Conservation (phyloP, 2,888 invertebrate species). For the Tetragnatha montana region DNA sequence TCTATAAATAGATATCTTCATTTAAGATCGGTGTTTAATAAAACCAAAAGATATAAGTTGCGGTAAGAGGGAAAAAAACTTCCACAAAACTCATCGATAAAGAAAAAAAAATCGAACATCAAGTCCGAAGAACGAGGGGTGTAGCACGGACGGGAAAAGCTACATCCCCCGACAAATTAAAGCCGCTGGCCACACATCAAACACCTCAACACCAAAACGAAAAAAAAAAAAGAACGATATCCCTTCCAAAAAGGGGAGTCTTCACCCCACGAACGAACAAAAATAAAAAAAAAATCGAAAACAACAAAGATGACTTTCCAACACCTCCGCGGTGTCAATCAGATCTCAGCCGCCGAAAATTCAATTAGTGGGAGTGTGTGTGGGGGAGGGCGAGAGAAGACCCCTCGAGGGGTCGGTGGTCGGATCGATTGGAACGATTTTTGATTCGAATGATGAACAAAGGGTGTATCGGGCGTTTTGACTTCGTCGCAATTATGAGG, state of each 20-base stretch:
- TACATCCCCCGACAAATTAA: conserved; percentile 51
- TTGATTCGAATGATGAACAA: too few species aligned
- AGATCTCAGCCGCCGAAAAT: conserved; percentile 37
- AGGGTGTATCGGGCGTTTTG: too few species aligned
- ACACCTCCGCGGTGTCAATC: conserved; percentile 49
- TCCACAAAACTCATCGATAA: background rate
- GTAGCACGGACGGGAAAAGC: conserved; percentile 15
- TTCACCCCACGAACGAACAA: too few species aligned
- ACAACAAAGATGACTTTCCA: conserved; percentile 31
- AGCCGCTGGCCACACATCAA: conserved; percentile 45
- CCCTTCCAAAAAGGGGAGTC: too few species aligned
- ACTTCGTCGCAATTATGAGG: too few species aligned
- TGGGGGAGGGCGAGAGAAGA: conserved; percentile 22
- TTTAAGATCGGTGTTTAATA: too few species aligned
- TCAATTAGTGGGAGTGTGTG: conserved; percentile 40
- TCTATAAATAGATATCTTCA: too few species aligned
- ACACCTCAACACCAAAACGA: conserved; percentile 1
- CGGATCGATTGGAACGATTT: too few species aligned
- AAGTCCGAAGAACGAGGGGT: too few species aligned
- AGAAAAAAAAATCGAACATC: background rate
- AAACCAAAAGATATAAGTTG: conserved; percentile 14
- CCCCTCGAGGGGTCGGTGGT: too few species aligned
- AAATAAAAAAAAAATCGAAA: conserved; percentile 1
- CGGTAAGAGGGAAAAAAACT: too few species aligned
- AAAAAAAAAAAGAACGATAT: conserved; percentile 9